A percentile compares a stretch with the other conserved stretches of the same genome.
phyloP scores from a whole-genome alignment of 2,113 vertebrate genomes.

The Gorsachius goisagi region DNA sequence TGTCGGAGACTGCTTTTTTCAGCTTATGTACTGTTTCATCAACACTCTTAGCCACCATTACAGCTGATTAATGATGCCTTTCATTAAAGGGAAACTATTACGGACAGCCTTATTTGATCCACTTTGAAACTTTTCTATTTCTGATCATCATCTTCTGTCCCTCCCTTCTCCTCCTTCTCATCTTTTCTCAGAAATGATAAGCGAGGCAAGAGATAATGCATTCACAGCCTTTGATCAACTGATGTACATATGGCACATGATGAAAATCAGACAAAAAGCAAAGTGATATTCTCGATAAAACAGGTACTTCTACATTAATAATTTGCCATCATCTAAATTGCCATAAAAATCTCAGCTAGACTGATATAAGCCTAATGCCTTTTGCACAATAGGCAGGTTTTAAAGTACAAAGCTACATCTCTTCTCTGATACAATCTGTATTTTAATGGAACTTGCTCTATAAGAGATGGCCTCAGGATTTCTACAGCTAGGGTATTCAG shows the following conservation, averaged over 20 bases:
- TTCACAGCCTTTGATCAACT: slow-evolving; percentile 55
- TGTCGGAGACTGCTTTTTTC: slow-evolving; percentile 42
- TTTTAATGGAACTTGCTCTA: slow-evolving; percentile 32
- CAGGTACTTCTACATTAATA: slow-evolving; percentile 47
- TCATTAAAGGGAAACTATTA: slow-evolving; percentile 60
- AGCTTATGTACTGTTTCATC: slow-evolving; percentile 38
- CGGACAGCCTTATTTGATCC: slow-evolving; percentile 14
- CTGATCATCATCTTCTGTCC: slow-evolving; percentile 29
- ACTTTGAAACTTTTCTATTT: slow-evolving; percentile 50
- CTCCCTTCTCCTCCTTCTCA: slow-evolving; percentile 41
- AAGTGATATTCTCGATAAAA: slow-evolving; percentile 44
- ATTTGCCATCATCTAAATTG: slow-evolving; percentile 55
- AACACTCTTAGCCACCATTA: slow-evolving; percentile 48
- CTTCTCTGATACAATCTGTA: slow-evolving; percentile 42
- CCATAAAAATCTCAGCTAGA: slow-evolving; percentile 20
- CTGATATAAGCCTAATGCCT: slow-evolving; percentile 39
- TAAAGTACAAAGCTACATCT: slow-evolving; percentile 39
- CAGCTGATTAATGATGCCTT: slow-evolving; percentile 53
- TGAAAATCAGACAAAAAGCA: slow-evolving; percentile 58
- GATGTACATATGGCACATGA: slow-evolving; percentile 21
- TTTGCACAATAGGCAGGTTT: slow-evolving; percentile 46
- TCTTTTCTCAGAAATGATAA: slow-evolving; percentile 55
- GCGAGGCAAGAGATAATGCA: slow-evolving; percentile 33
- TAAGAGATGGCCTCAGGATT: slow-evolving; percentile 22
- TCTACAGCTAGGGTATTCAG: not conserved